Conservation (phyloP, 23 tunicate genomes). For the Clavelina lepadiformis region DNA sequence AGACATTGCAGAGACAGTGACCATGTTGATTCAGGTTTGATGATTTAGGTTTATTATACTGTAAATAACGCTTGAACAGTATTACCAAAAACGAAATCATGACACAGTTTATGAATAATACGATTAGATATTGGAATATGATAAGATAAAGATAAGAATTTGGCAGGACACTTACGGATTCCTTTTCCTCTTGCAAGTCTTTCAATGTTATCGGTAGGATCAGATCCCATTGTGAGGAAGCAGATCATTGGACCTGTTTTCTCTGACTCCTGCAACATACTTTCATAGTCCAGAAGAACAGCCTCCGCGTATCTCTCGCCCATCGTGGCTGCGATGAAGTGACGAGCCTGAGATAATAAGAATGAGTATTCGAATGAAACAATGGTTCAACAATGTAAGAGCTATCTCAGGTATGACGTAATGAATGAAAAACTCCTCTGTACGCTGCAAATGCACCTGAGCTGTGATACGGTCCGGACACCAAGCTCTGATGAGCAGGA, state of each 20-base stretch:
- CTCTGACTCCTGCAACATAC: slow-evolving; percentile 88
- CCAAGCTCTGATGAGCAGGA: slow-evolving; percentile 94
- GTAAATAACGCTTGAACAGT: no score
- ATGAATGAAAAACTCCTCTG: no score
- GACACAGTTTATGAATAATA: no score
- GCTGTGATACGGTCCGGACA: slow-evolving; percentile 96
- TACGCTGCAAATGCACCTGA: no score
- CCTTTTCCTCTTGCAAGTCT: slow-evolving; percentile 86
- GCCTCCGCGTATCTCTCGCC: slow-evolving; percentile 91
- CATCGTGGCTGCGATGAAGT: slow-evolving; percentile 94
- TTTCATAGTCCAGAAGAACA: slow-evolving; percentile 83
- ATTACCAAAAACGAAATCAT: no score
- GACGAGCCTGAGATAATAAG: slow-evolving; percentile 67
- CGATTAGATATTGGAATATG: no score
- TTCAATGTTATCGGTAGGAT: slow-evolving; percentile 98
- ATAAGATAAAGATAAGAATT: no score
- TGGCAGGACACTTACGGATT: slow-evolving; percentile 90
- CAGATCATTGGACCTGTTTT: slow-evolving; percentile 83
- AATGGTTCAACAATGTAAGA: not conserved
- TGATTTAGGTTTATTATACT: no score
- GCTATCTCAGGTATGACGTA: no score
- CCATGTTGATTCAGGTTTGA: no score
- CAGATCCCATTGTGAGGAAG: slow-evolving; percentile 99
- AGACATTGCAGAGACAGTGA: no score
- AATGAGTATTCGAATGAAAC: not conserved